Evolutionary conservation across 2,113 vertebrate genomes (phyloP).

Genomic region (Clarias magur): DNA sequence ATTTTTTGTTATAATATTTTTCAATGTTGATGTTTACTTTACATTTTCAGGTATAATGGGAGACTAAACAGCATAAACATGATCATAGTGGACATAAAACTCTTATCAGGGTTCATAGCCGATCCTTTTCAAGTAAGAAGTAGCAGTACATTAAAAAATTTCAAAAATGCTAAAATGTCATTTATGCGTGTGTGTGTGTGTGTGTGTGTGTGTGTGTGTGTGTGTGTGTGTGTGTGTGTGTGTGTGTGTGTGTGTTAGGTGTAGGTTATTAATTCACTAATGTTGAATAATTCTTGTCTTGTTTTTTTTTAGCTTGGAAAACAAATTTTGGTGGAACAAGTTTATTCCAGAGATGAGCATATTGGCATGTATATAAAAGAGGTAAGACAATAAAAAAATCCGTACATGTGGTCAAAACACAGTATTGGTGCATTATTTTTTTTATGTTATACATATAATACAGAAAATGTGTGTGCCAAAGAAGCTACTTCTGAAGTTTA

Average conservation of each 20-base stretch:
- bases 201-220: not conserved
- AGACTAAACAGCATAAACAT: conserved; percentile 56
- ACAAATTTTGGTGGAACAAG: conserved; percentile 53
- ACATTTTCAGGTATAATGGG: conserved; percentile 39
- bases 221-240: not conserved
- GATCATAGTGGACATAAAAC: conserved; percentile 66
- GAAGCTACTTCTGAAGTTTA: too few species aligned
- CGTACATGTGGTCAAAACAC: not conserved
- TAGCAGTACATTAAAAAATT: not conserved
- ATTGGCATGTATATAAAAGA: conserved; percentile 61
- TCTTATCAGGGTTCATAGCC: conserved; percentile 67
- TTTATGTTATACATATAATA: too few species aligned
- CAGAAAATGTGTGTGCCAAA: too few species aligned
- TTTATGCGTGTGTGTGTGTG: not conserved
- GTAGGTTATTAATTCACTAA: not conserved
- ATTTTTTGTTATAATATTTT: not conserved
- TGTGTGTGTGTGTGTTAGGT: not conserved
- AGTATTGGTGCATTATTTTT: too few species aligned
- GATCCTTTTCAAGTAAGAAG: conserved; percentile 45
- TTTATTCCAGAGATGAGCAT: conserved; percentile 61
- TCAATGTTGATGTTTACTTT: not conserved
- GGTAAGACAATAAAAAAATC: conserved; percentile 53
- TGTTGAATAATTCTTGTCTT: not conserved
- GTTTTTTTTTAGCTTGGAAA: conserved; percentile 53
- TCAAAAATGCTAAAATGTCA: not conserved